Percentiles rank a stretch among this genome's conserved stretches.
phyloP scores from a whole-genome alignment of 2,113 vertebrate genomes.

The Labeo rohita region DNA sequence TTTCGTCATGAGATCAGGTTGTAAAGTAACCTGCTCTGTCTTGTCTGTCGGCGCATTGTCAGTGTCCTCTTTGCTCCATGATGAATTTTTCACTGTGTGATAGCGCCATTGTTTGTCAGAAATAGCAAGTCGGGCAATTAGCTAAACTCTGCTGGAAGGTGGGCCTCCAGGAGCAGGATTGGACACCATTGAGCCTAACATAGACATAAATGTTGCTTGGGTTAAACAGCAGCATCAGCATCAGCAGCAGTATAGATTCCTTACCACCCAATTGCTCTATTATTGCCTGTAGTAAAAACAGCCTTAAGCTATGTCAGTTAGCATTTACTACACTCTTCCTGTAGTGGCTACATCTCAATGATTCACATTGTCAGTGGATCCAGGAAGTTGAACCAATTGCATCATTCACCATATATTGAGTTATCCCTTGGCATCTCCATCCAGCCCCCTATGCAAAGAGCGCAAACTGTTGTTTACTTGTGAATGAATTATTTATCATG shows the following conservation, averaged over 20 bases:
- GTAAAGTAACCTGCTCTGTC: too few relatives aligned
- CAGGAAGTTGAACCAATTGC: constrained; percentile 31
- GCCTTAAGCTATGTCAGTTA: constrained; percentile 3
- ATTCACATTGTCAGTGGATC: background rate
- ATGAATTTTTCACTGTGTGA: too few relatives aligned
- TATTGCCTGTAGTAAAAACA: constrained; percentile 1
- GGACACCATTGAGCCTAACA: background rate
- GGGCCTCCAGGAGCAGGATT: background rate
- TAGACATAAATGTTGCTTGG: background rate
- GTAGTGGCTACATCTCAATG: background rate
- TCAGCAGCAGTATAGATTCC: background rate
- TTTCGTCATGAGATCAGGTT: too few relatives aligned
- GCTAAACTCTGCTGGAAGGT: background rate
- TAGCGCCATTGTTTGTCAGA: too few relatives aligned
- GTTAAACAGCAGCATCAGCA: background rate
- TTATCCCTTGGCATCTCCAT: constrained; percentile 54
- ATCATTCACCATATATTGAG: constrained; percentile 37
- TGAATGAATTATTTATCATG: constrained; percentile 70
- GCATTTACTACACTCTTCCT: background rate
- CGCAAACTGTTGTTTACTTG: constrained; percentile 61
- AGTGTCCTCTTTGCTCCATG: too few relatives aligned
- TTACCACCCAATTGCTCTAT: background rate
- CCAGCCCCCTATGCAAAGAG: constrained; percentile 62
- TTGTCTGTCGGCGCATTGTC: too few relatives aligned
- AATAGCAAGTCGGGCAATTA: too few relatives aligned